Evolutionary conservation across 1,140 invertebrate species (phyloP).

Genomic region (Drosophila setifemur): DNA sequence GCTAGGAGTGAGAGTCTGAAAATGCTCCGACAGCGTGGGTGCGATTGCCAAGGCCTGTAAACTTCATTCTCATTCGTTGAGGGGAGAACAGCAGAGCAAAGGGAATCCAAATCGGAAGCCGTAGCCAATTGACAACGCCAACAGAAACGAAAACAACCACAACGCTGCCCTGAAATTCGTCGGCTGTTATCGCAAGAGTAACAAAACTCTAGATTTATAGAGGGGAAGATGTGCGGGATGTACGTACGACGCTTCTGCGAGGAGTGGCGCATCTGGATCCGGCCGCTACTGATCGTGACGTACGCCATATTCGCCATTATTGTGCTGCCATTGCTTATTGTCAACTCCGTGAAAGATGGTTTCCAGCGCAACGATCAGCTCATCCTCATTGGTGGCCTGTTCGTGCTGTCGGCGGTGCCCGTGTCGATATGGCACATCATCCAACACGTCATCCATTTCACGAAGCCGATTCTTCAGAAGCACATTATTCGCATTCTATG

Average conservation of each 20-base stretch:
- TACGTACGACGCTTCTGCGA: slow-evolving; percentile 83
- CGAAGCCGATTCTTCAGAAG: slow-evolving; percentile 95
- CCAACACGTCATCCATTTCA: slow-evolving; percentile 96
- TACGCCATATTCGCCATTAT: slow-evolving; percentile 92
- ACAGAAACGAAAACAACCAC: slow-evolving; percentile 53
- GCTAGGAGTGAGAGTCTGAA: slow-evolving; percentile 22
- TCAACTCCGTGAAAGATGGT: slow-evolving; percentile 88
- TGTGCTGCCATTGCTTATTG: slow-evolving; percentile 91
- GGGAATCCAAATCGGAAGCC: neutral
- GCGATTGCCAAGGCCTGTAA: slow-evolving; percentile 26
- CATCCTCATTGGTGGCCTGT: slow-evolving; percentile 93
- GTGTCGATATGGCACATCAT: slow-evolving; percentile 97
- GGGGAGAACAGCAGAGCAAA: slow-evolving; percentile 4
- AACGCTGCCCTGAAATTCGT: neutral
- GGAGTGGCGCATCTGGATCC: slow-evolving; percentile 94
- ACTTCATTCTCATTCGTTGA: neutral
- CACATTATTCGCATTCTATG: slow-evolving; percentile 98
- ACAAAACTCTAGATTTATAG: neutral
- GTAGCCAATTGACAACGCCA: slow-evolving; percentile 29
- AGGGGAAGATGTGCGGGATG: slow-evolving; percentile 59
- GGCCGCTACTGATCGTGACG: slow-evolving; percentile 90
- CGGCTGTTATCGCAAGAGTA: neutral
- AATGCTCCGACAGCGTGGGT: slow-evolving; percentile 44
- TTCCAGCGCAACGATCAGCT: slow-evolving; percentile 89
- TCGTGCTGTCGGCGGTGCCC: slow-evolving; percentile 94